phyloP scores from a whole-genome alignment of 2,888 invertebrate species.

The Dasysyrphus albostriatus region DNA sequence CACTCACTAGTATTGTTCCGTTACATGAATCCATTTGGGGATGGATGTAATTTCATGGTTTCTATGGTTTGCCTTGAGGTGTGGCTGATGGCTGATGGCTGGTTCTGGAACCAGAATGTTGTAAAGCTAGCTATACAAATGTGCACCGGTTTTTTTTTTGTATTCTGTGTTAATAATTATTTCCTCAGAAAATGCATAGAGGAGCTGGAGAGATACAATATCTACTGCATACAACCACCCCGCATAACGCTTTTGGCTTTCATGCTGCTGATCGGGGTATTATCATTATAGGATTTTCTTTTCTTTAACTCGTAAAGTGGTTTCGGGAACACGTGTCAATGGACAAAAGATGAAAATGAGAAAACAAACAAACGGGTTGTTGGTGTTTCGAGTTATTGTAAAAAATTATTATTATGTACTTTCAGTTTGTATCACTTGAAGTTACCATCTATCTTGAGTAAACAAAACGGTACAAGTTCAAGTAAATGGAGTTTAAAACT shows the following conservation, averaged over 20 bases:
- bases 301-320: constrained; percentile 60
- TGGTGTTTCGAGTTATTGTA: constrained; percentile 31
- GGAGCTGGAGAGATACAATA: background rate
- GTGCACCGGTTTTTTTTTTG: constrained; percentile 38
- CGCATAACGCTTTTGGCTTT: constrained; percentile 57
- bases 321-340: constrained; percentile 68
- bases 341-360: constrained; percentile 55
- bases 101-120: constrained; percentile 53
- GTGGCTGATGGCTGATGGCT: constrained; percentile 24
- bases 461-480: constrained; percentile 3
- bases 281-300: constrained; percentile 40
- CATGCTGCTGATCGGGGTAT: constrained; percentile 31
- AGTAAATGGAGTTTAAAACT: background rate
- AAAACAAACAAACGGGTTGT: constrained; percentile 72
- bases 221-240: constrained; percentile 40
- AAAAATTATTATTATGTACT: constrained; percentile 9
- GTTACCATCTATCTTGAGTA: background rate
- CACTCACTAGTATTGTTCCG: constrained; percentile 37
- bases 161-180: background rate
- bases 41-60: constrained; percentile 70
- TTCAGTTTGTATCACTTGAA: background rate
- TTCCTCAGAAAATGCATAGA: constrained; percentile 12
- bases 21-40: constrained; percentile 54
- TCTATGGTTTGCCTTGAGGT: constrained; percentile 38
- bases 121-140: constrained; percentile 43